Conservation (phyloP, 92 coral and sea anemone species). For the Nematostella vectensis region DNA sequence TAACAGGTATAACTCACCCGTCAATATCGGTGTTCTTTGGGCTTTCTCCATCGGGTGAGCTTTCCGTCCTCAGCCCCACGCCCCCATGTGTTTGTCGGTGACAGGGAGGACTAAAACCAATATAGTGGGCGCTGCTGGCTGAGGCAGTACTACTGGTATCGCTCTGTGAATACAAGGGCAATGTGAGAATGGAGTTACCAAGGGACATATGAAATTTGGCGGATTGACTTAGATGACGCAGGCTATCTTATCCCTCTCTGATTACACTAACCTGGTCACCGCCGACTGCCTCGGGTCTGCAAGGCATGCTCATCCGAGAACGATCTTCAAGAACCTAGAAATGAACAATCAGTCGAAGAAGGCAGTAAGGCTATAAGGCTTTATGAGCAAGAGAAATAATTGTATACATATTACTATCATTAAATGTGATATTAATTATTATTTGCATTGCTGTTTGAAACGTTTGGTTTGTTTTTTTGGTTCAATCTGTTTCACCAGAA, state of each 20-base stretch:
- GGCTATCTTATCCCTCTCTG: too few species aligned
- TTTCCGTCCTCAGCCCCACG: slow-evolving; percentile 41
- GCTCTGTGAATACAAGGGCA: slow-evolving; percentile 29
- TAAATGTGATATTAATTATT: too few species aligned
- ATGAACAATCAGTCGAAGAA: too few species aligned
- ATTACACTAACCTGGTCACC: slow-evolving; percentile 95
- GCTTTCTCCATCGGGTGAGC: slow-evolving; percentile 92
- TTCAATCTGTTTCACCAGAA: too few species aligned
- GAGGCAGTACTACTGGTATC: slow-evolving; percentile 49
- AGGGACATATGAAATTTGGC: too few species aligned
- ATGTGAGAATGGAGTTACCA: neutral
- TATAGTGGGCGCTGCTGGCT: slow-evolving; percentile 5
- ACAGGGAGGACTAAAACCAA: neutral
- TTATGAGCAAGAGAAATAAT: too few species aligned
- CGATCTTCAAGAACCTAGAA: slow-evolving; percentile 55
- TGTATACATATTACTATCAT: too few species aligned
- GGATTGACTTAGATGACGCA: too few species aligned
- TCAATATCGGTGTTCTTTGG: slow-evolving; percentile 51
- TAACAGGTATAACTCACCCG: too few species aligned
- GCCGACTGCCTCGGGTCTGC: slow-evolving; percentile 91
- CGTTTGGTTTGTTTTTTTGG: too few species aligned
- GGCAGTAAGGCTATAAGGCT: too few species aligned
- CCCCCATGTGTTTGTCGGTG: neutral
- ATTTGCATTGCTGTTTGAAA: too few species aligned
- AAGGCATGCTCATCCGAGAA: slow-evolving; percentile 48